These are phyloP conservation scores for Sardina pilchardus DNA, from an alignment of 2,113 vertebrate species.

Conservation along the genomic window DNA sequence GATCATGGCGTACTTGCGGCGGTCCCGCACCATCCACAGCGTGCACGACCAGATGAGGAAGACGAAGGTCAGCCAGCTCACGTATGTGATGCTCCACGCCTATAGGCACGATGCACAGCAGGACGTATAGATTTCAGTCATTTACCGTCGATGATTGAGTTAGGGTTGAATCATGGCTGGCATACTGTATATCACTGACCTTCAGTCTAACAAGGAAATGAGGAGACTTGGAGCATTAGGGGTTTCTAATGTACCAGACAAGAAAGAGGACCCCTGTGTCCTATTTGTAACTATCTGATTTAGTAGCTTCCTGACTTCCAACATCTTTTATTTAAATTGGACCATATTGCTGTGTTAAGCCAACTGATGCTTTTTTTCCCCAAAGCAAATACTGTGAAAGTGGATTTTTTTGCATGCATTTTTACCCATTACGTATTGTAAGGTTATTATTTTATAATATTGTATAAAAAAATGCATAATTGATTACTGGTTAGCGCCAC, in stretches of 20 bases:
- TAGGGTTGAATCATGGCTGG: background rate
- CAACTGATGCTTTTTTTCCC: background rate
- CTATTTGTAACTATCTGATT: background rate
- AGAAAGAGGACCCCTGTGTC: background rate
- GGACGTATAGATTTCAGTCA: background rate
- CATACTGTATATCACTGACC: no score
- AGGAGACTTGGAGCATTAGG: background rate
- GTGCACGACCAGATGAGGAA: slow-evolving; percentile 93
- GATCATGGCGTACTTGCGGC: slow-evolving; percentile 88
- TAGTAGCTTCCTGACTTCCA: background rate
- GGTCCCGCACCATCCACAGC: slow-evolving; percentile 91
- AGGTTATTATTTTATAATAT: background rate
- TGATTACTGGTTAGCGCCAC: background rate
- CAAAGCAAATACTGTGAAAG: background rate
- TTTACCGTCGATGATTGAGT: background rate
- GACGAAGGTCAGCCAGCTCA: slow-evolving; percentile 93
- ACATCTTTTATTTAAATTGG: background rate
- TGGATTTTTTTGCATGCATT: background rate
- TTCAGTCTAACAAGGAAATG: background rate
- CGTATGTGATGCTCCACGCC: slow-evolving; percentile 95
- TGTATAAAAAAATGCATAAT: background rate
- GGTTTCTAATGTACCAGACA: background rate
- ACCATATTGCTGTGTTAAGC: background rate
- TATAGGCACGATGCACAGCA: slow-evolving; percentile 57
- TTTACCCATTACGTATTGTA: background rate